Evolutionary conservation across 2,888 invertebrate species (phyloP), one percentile per base, ranked within the genome.

Genomic region (Lepetodrilus schrolli): DNA sequence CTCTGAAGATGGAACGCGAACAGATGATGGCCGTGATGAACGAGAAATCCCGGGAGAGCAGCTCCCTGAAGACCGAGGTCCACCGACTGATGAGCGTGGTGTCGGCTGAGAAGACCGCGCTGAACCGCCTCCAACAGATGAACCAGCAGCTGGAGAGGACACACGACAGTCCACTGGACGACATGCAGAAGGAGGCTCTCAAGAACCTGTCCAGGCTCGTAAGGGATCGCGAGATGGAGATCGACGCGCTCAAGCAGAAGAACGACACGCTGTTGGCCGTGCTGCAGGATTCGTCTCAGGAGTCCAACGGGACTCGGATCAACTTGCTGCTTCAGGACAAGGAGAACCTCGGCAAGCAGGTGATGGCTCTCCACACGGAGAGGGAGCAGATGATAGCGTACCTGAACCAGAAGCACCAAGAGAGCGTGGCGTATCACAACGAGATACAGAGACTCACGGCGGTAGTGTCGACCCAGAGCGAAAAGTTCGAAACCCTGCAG

Each of bases 361-460:
- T 96, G 84, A 91, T 95, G n/a, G 93, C 94, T 17, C 93, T 89
- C 34, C 89, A 89, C 72, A 75, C 80, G 2, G 91, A 91, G 77
- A 78, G 91, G 37, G 90, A 91, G 51, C 90, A 91, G 78, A 89
- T 92, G 78, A 86, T 91, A 21, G 78, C 82, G 2, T 88, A 89
- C 21, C 84, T 96, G 0, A 95, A 94, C 84, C 92, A 94, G 73
- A 97, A 97, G 90, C 96, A 97, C 85, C 93, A 94, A 75, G 96
- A 97, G 91, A 95, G 94, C 87, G 90, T 95, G 34, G 93, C 94
- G 77, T 97, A 96, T 89, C 96, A 97, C 85, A 93, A 92, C 36
- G 97, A 97, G 92, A 94, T 96, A 74, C 95, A 96, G 88, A 92
- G 95, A 34, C 90, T 97, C 50, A 83, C 84, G 13, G 83, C 79